Evolutionary conservation across 2,797 vertebrate species (phyloP), one percentile per base, ranked within the genome.

Genomic region (Phalloptychus januarius): DNA sequence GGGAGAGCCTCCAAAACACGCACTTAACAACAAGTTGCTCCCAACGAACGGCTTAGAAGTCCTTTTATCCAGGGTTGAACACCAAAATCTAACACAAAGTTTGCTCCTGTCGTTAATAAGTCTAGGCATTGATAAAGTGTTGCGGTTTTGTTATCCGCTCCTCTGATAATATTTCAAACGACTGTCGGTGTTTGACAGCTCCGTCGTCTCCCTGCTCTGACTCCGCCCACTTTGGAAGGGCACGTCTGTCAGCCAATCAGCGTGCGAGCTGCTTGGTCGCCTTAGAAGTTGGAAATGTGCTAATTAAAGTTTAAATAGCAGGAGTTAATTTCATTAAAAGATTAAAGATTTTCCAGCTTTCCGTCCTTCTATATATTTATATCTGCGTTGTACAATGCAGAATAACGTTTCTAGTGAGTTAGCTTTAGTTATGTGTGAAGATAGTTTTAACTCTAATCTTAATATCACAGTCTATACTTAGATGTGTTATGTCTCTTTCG

Each of bases 131-230:
- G 80, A 70, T 28, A 72, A 82, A 80, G 83, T 56, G 36, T 50
- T 71, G 28, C 44, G 79, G 72, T 74, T 78, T 78, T 56, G 38
- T 76, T 78, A 56, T 67, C 63, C 76, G 79, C 75, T 82, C 11
- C 45, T 75, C 25, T 54, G 77, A 67, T 77, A 73, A 89, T 83
- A 81, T 89, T 89, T 90, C 91, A 83, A 78, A 40, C 69, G 90
- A 50, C 45, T 86, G 83, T 82, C 89, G 87, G 67, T 52, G 88
- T 95, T 93, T 95, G 94, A 95, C 94, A 95, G 93, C 89, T 92
- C 89, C 46, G 83, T 80, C 77, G 72, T 83, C 77, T 79, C 76
- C 58, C 28, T 2, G 54, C 78, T 74, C 76, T 69, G 2, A 0
- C 48, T 33, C 83, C 89, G 87, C 89, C 92, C 79, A 87, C 78